Conservation (phyloP, 2,888 invertebrate genomes). For the Microctonus brassicae region DNA sequence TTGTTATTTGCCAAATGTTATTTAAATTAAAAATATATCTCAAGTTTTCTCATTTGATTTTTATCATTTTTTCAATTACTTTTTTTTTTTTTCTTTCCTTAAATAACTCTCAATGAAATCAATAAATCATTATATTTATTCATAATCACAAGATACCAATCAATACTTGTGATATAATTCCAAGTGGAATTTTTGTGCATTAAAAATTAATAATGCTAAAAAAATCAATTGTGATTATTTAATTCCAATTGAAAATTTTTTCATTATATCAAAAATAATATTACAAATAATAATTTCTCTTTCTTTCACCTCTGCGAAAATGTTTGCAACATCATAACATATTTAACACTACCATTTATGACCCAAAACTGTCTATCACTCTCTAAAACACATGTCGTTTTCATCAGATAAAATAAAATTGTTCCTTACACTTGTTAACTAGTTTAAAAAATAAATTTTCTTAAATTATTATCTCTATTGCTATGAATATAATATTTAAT, state of each 20-base stretch:
- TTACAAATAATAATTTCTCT: neutral
- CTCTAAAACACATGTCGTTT: slow-evolving; percentile 37
- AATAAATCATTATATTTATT: slow-evolving; percentile 7
- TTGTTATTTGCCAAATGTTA: neutral
- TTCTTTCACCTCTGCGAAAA: slow-evolving; percentile 42
- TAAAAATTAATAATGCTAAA: no score
- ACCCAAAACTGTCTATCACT: slow-evolving; percentile 55
- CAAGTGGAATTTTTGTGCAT: no score
- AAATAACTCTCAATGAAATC: neutral
- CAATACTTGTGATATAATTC: no score
- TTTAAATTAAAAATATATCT: neutral
- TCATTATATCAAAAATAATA: no score
- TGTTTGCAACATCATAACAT: slow-evolving; percentile 42
- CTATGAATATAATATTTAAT: neutral
- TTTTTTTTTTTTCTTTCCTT: neutral
- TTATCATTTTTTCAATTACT: neutral
- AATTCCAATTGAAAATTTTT: no score
- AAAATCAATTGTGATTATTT: no score
- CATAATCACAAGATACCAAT: neutral
- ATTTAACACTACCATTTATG: slow-evolving; percentile 46
- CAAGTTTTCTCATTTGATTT: neutral
- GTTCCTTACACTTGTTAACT: neutral
- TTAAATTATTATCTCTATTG: neutral
- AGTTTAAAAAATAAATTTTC: neutral
- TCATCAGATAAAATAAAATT: neutral